Base-by-base conservation (phyloP, 2,888 invertebrate species). In the Noctua fimbriata region DNA sequence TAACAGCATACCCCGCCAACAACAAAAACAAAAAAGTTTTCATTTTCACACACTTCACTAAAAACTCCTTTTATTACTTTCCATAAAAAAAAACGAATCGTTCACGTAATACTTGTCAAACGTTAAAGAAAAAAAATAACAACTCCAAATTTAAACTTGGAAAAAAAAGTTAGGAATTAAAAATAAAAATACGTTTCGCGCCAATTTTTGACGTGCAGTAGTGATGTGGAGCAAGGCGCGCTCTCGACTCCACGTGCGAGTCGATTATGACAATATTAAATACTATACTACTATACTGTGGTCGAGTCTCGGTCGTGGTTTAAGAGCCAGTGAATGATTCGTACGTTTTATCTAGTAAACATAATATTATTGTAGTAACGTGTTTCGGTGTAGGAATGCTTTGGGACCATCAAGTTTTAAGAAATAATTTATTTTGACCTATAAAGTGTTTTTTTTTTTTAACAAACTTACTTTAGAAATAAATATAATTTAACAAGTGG, bases 1-100 rank as follows among this genome's bases (percentile, higher is more conserved):
- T 93, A n/a, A 94, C 95, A 75, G 94, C 93, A 88, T 91, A 94
- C 78, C 93, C 93, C 89, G 92, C 93, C 89, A 96, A 91, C 88
- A 95, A 82, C 58, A 95, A 84, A 84, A 94, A 91, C 81, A 93
- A 81, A 69, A 94, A 91, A 71, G 89, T 90, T 88, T 90, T 92
- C 94, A 93, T 94, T 89, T 86, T 92, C 81, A 89, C 87, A 73
- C 84, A 85, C 79, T 77, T 72, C 87, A 84, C 84, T 28, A 70
- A 28, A 83, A 86, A 84, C 78, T 86, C 80, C 77, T 65, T 67
- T 18, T 44, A 70, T 21, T 36, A 67, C 44, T 77, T 73, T 80
- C 67, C 86, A 77, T 77, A 60, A 70, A 65, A 60, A 41, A 73
- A 72, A 78, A 66, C 49, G 6, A 36, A 32, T 12, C 36, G n/a